These are phyloP conservation scores for Chascanopsetta lugubris DNA, from an alignment of 2,113 vertebrate genomes.

Conservation along the genomic window DNA sequence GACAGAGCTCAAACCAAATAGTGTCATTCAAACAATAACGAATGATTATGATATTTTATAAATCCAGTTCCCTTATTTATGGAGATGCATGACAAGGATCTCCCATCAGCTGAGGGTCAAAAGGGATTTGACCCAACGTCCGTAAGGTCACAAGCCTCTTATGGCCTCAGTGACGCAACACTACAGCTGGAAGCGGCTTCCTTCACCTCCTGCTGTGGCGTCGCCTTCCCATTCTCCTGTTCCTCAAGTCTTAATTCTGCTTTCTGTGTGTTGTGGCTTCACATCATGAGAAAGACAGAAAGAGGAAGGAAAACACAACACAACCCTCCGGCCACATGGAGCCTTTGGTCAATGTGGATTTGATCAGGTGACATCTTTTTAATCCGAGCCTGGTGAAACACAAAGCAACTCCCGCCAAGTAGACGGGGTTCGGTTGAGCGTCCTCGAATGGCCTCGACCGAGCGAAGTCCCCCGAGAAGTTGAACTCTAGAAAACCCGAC, in stretches of 20 bases:
- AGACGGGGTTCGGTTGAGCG: background rate
- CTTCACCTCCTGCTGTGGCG: background rate
- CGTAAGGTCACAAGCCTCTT: background rate
- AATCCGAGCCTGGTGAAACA: background rate
- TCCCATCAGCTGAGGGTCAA: slow-evolving; percentile 10
- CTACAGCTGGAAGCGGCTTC: background rate
- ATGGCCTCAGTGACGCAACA: background rate
- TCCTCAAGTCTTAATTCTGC: background rate
- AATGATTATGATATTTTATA: no score
- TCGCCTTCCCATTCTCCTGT: background rate
- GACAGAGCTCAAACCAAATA: no score
- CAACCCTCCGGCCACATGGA: background rate
- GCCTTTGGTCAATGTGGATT: background rate
- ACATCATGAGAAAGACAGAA: slow-evolving; percentile 10
- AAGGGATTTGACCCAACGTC: background rate
- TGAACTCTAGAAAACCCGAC: background rate
- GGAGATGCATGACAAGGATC: no score
- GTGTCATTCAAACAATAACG: no score
- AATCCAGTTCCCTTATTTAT: no score
- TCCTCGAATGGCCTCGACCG: slow-evolving; percentile 1
- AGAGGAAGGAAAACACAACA: slow-evolving; percentile 21
- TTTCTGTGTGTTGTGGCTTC: background rate
- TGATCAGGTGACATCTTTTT: background rate
- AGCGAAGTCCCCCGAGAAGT: background rate
- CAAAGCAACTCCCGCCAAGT: background rate